phyloP scores from a whole-genome alignment of 2,113 vertebrate species.

The Rhodinocichla rosea region DNA sequence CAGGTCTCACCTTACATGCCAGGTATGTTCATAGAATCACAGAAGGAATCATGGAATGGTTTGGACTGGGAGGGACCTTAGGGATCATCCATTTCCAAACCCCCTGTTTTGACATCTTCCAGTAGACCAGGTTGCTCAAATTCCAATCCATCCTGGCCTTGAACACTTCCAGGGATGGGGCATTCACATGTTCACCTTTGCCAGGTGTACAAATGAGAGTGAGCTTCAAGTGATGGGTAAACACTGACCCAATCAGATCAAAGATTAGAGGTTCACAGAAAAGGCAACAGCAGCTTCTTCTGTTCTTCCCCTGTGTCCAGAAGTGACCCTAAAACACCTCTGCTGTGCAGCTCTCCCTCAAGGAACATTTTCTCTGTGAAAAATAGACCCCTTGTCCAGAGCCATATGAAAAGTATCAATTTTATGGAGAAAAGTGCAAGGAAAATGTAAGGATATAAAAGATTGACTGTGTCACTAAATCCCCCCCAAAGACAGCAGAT shows the following conservation, averaged over 20 bases:
- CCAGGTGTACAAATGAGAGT: not conserved
- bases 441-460: not conserved
- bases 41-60: not conserved
- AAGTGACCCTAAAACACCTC: not conserved
- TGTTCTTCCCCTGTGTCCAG: not conserved
- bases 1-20: accelerated
- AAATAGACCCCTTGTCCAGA: not conserved
- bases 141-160: not conserved
- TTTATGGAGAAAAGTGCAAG: not conserved
- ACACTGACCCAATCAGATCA: not conserved
- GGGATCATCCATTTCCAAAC: not conserved
- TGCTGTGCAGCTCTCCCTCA: not conserved
- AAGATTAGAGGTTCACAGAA: not conserved
- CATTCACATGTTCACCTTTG: not conserved
- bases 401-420: not conserved
- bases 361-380: not conserved
- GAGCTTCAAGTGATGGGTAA: not conserved
- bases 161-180: not conserved
- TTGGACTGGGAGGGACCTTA: not conserved
- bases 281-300: not conserved
- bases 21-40: not conserved
- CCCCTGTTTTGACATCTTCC: not conserved
- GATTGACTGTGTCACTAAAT: not conserved
- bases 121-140: not conserved
- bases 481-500: not conserved